Base-by-base conservation (phyloP, 1,140 invertebrate species). In the Dendroctonus ponderosae region DNA sequence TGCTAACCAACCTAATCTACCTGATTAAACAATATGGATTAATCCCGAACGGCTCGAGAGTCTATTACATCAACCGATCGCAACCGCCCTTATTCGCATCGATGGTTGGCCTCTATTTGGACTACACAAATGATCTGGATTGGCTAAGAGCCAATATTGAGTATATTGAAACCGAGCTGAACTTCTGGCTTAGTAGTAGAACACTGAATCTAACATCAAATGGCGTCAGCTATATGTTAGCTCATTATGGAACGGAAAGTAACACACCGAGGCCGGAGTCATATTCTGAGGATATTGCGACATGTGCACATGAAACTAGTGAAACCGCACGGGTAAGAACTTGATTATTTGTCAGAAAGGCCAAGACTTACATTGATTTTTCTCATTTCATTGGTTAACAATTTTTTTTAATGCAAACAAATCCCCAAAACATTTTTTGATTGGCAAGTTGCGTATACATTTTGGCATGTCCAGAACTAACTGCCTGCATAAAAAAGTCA, bases 61-160 rank as follows among this genome's bases (percentile, higher is more conserved):
- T 2, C 74, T 94, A 48, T 79, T 94, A 37, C 85, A 85, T 61
- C 82, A 86, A 38, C 93, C 93, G 91, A 85, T 90, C 89, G 59
- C 92, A 95, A 73, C 92, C 91, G 5, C 93, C 92, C 0, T 76
- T 94, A n/a, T 80, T 95, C 7, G 86, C 87, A 39, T 82, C 85
- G 5, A 95, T 94, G 91, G 86, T 91, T 0, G 81, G 85, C 7
- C 82, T 80, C 54, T 94, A 93, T 74, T 80, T 85, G 15, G 79
- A 87, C 11, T 75, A 76, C 5, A 92, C 91, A 0, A 76, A 81
- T 0, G 90, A 95, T 76, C 70, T 81, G 0, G 74, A 82, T 1
- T 93, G 92, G 80, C 71, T 90, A 8, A 75, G 77, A 41, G 70
- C 82, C 39, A 81, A 86, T 71, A 78, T 92, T 4, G 70, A 79